These are phyloP conservation scores for Nannoperca obscura DNA, from an alignment of 2,797 vertebrate species.

Conservation along the genomic window DNA sequence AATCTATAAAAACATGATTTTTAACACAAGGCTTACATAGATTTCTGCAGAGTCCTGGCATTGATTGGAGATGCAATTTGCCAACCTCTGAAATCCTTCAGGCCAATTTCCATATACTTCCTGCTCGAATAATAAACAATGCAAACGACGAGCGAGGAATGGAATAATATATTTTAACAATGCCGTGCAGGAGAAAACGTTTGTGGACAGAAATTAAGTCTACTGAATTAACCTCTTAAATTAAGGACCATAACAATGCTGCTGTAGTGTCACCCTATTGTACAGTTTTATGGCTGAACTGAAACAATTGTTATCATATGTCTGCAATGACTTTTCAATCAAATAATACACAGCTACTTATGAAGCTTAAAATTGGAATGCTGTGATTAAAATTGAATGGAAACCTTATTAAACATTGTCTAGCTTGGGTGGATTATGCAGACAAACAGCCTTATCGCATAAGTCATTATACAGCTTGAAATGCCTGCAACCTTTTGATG, in stretches of 20 bases:
- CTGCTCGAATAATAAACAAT: constrained; percentile 63
- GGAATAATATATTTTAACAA: constrained; percentile 64
- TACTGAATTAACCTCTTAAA: constrained; percentile 38
- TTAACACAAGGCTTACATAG: constrained; percentile 73
- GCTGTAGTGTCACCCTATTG: constrained; percentile 3
- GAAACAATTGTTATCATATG: constrained; percentile 11
- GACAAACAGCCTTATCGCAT: constrained; percentile 38
- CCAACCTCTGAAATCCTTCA: constrained; percentile 73
- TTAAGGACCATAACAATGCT: constrained; percentile 26
- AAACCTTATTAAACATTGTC: constrained; percentile 35
- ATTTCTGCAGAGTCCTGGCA: constrained; percentile 69
- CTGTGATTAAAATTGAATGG: constrained; percentile 37
- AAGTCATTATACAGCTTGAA: constrained; percentile 47
- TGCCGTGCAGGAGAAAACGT: constrained; percentile 18
- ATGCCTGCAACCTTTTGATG: constrained; percentile 52
- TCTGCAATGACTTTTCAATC: constrained; percentile 32
- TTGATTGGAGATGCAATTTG: constrained; percentile 80
- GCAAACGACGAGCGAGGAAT: constrained; percentile 37
- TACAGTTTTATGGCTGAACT: constrained; percentile 22
- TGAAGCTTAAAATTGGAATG: constrained; percentile 22
- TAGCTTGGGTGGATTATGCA: constrained; percentile 43
- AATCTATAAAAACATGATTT: constrained; percentile 82
- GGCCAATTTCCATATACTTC: constrained; percentile 69
- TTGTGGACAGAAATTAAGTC: constrained; percentile 35
- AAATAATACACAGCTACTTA: constrained; percentile 20